Base-by-base conservation (phyloP, 2,113 vertebrate species). In the Corynorhinus townsendii region DNA sequence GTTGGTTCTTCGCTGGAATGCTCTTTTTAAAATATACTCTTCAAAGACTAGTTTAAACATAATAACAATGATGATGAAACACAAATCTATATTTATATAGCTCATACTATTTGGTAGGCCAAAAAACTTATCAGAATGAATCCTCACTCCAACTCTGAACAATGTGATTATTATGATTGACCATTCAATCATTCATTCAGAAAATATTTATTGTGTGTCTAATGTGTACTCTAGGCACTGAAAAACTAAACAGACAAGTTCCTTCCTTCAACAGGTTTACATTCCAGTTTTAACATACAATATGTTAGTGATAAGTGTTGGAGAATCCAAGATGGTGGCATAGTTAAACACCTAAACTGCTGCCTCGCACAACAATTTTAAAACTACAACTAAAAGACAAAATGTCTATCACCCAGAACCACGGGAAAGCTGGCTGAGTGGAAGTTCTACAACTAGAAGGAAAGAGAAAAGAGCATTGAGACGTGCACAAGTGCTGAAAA, bases 21-120 rank as follows among this genome's bases (percentile, higher is more conserved):
- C 35, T 33, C 19, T 86, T 72, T 59, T 56, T 45, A 38, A 77
- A 81, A 40, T 64, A n/a, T 24, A 28, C 45, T 66, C 30, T 77
- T 82, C 88, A 90, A 92, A 89, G 64, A 9, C 35, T 84, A 59
- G 15, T 64, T 75, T 95, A 93, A 93, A 90, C 28, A 22, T 85
- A n/a, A 71, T 71, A 45, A 45, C 22, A 71, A 52, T 80, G 40
- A 64, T n/a, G 17, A 54, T 80, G n/a, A 43, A 89, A 77, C 35
- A 83, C 40, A 19, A 81, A 40, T 40, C 33, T 71, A 22, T 56
- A 77, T 81, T 90, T 85, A 69, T 15, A 45, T 52, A 72, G 20
- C 85, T 75, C n/a, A 43, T 86, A 72, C 30, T 68, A 24, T 47
- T 93, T 19, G 17, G 19, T 30, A 73, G 47, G 45, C 7, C 80